Evolutionary conservation across 2,888 invertebrate species (phyloP).

Genomic region (Athalia rosae): DNA sequence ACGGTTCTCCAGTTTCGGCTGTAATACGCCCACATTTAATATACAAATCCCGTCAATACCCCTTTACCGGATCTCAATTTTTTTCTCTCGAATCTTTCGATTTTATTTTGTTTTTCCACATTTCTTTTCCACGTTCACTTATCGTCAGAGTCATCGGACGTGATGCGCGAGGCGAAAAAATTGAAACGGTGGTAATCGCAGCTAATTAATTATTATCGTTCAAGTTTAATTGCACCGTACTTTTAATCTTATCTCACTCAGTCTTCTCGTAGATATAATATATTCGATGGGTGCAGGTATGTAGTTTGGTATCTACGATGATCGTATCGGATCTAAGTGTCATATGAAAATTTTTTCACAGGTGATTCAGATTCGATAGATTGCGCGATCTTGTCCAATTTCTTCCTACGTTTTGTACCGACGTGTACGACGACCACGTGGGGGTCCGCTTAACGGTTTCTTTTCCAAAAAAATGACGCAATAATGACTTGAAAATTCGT

Average conservation of each 20-base stretch:
- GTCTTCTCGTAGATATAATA: not conserved
- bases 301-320: not conserved
- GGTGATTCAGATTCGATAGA: not conserved
- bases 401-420: not conserved
- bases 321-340: not conserved
- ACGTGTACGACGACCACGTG: not conserved
- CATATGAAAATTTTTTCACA: not conserved
- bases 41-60: not conserved
- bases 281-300: not conserved
- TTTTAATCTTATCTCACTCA: no score
- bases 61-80: not conserved
- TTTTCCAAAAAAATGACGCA: no score
- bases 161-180: no score
- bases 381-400: no score
- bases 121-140: not conserved
- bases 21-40: no score
- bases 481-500: no score
- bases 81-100: not conserved
- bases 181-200: no score
- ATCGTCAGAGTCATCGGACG: no score
- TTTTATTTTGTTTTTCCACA: not conserved
- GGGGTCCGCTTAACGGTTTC: not conserved
- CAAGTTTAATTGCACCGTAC: no score
- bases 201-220: no score
- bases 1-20: no score